phyloP scores from a whole-genome alignment of 2,888 invertebrate species.

The Macrosoma leucophasiata region DNA sequence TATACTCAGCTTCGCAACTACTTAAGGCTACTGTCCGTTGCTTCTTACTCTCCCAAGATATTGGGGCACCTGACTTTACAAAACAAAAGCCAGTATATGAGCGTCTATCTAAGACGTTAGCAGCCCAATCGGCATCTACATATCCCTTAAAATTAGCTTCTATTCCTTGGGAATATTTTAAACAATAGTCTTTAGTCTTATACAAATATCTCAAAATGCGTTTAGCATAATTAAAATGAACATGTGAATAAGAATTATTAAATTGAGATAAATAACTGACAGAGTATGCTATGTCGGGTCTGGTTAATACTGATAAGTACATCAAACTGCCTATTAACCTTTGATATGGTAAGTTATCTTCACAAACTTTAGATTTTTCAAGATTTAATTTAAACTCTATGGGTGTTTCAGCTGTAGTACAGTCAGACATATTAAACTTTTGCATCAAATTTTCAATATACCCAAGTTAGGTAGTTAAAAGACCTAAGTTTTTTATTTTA shows the following conservation, averaged over 20 bases:
- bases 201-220: slow-evolving; percentile 14
- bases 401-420: background rate
- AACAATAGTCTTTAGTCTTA: slow-evolving; percentile 14
- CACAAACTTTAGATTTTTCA: too few relatives aligned
- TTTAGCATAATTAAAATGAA: slow-evolving; percentile 11
- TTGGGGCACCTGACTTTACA: slow-evolving; percentile 9
- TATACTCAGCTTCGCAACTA: slow-evolving; percentile 10
- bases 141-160: slow-evolving; percentile 7
- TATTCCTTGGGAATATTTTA: slow-evolving; percentile 13
- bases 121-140: slow-evolving; percentile 18
- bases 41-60: slow-evolving; percentile 17
- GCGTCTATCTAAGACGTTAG: slow-evolving; percentile 11
- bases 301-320: slow-evolving; percentile 6
- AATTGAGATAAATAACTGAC: slow-evolving; percentile 5
- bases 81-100: slow-evolving; percentile 20
- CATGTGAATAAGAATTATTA: slow-evolving; percentile 1
- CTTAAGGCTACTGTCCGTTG: slow-evolving; percentile 11
- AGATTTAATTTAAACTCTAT: slow-evolving; percentile 6
- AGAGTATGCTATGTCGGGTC: slow-evolving; percentile 8
- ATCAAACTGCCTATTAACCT: slow-evolving; percentile 4
- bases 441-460: slow-evolving; percentile 7
- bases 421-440: slow-evolving; percentile 1
- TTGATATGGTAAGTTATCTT: slow-evolving; percentile 6
- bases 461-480: too few relatives aligned
- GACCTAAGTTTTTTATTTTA: slow-evolving; percentile 8